A percentile compares a stretch with the other conserved stretches of the same genome.
These are phyloP conservation scores for Phorcus lineatus DNA, from an alignment of 2,888 invertebrate species.

Conservation along the genomic window DNA sequence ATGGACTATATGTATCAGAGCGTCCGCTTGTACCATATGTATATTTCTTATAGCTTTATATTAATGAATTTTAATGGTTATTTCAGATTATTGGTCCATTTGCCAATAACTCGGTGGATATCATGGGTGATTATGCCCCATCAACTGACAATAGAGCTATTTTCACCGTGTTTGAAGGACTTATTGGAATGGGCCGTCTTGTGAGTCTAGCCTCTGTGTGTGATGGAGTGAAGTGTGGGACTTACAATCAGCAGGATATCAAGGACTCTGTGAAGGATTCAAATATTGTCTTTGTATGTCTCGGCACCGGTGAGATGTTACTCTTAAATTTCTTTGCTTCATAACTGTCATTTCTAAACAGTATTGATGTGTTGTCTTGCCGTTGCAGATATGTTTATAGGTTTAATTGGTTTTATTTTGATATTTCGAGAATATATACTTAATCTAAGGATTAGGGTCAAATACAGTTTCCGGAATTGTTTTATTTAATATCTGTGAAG, in stretches of 20 bases:
- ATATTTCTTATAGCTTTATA: too few relatives aligned
- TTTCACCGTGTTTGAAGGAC: constrained; percentile 60
- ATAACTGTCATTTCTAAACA: too few relatives aligned
- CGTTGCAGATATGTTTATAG: too few relatives aligned
- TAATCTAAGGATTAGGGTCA: too few relatives aligned
- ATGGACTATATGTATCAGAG: too few relatives aligned
- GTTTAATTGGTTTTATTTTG: too few relatives aligned
- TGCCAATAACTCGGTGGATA: constrained; percentile 60
- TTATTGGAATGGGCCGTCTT: constrained; percentile 48
- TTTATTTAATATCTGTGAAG: too few relatives aligned
- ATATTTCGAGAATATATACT: too few relatives aligned
- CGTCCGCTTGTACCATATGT: too few relatives aligned
- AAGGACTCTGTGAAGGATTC: constrained; percentile 51
- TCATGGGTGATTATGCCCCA: constrained; percentile 69
- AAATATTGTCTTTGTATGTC: constrained; percentile 65
- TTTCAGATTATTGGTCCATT: constrained; percentile 71
- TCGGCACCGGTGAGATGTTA: constrained; percentile 63
- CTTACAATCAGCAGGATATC: constrained; percentile 52
- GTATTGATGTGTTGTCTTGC: too few relatives aligned
- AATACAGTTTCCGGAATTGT: too few relatives aligned
- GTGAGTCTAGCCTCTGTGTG: constrained; percentile 57
- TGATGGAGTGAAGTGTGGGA: constrained; percentile 52
- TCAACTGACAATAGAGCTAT: constrained; percentile 51
- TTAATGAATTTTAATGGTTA: background rate
- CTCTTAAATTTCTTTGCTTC: too few relatives aligned